Evolutionary conservation across 2,113 vertebrate species (phyloP).

Genomic region (Pterophyllum scalare): DNA sequence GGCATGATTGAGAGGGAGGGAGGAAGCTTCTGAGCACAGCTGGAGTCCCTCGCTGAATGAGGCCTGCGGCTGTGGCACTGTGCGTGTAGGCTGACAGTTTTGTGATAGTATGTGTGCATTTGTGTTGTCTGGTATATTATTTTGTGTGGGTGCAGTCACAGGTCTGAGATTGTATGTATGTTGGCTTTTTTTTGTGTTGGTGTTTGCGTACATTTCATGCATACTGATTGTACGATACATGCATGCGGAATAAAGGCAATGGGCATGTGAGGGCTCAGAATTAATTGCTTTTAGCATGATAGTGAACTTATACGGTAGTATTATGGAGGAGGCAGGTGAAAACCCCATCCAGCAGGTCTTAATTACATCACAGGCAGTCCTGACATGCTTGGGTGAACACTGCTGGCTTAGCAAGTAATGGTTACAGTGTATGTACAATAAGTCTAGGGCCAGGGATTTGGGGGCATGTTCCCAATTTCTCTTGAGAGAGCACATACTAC

Average conservation of each 20-base stretch:
- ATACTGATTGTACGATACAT: neutral
- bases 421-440: slow-evolving; percentile 26
- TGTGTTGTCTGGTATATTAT: slow-evolving; percentile 34
- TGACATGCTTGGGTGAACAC: slow-evolving; percentile 45
- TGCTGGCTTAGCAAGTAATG: slow-evolving; percentile 47
- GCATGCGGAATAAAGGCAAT: neutral
- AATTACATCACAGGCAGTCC: slow-evolving; percentile 51
- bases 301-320: slow-evolving; percentile 33
- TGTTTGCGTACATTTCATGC: neutral
- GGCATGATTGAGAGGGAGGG: slow-evolving; percentile 67
- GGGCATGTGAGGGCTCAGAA: neutral
- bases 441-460: neutral
- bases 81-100: slow-evolving; percentile 46
- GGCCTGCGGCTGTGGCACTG: slow-evolving; percentile 34
- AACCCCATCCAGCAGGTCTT: slow-evolving; percentile 42
- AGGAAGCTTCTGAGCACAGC: slow-evolving; percentile 64
- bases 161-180: neutral
- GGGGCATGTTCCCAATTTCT: slow-evolving; percentile 1
- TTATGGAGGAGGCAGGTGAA: slow-evolving; percentile 46
- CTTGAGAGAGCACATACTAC: neutral
- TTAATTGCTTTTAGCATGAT: slow-evolving; percentile 10
- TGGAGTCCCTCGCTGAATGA: slow-evolving; percentile 53
- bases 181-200: neutral
- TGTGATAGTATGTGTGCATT: slow-evolving; percentile 46
- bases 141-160: slow-evolving; percentile 25